These are phyloP conservation scores for Batillaria attramentaria DNA, from an alignment of 1,140 invertebrate species.

Conservation along the genomic window DNA sequence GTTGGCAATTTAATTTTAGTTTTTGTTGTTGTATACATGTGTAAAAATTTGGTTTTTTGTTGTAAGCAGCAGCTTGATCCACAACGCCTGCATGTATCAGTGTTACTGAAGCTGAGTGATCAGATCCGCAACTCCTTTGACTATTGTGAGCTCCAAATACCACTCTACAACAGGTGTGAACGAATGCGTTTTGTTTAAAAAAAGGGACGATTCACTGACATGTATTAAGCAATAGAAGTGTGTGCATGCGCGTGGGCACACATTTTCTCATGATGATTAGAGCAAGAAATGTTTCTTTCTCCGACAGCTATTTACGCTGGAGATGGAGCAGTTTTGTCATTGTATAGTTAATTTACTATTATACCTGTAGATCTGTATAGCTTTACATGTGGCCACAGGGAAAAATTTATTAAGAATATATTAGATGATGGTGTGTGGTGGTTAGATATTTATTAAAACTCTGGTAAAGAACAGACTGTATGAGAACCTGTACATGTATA, in stretches of 20 bases:
- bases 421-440: no score
- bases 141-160: constrained; percentile 66
- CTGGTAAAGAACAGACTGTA: no score
- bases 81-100: constrained; percentile 46
- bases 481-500: background rate
- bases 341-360: no score
- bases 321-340: background rate
- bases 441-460: no score
- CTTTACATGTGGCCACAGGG: no score
- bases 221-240: no score
- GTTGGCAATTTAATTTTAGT: no score
- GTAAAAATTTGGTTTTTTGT: background rate
- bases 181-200: background rate
- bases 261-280: background rate
- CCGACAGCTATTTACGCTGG: background rate
- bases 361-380: no score
- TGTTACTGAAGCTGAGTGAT: constrained; percentile 57
- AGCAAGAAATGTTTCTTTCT: background rate
- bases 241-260: no score
- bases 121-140: constrained; percentile 64
- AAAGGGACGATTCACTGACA: no score
- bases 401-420: no score
- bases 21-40: no score
- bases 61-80: background rate
- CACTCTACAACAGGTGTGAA: constrained; percentile 63